These are phyloP conservation scores for Hycleus phaleratus DNA, from an alignment of 1,140 invertebrate genomes.

Conservation along the genomic window DNA sequence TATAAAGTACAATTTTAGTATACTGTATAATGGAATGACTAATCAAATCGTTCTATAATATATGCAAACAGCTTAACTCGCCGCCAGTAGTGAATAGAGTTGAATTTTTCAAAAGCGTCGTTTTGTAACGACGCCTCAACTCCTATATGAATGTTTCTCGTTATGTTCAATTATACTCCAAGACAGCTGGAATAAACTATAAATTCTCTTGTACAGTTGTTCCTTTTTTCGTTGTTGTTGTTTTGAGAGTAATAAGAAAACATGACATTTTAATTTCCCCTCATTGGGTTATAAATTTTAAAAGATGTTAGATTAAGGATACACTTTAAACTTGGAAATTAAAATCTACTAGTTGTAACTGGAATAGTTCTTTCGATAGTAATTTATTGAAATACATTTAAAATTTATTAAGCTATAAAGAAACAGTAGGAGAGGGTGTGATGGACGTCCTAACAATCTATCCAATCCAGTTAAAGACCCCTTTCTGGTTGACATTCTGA, in stretches of 20 bases:
- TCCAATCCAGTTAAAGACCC: slow-evolving; percentile 3
- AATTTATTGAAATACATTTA: too few relatives aligned
- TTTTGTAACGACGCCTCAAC: background rate
- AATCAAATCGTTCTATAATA: slow-evolving; percentile 15
- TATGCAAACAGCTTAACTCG: slow-evolving; percentile 16
- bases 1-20: slow-evolving; percentile 19
- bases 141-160: slow-evolving; percentile 4
- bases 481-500: background rate
- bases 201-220: slow-evolving; percentile 4
- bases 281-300: slow-evolving; percentile 17
- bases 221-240: background rate
- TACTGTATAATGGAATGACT: slow-evolving; percentile 13
- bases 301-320: background rate
- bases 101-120: too few relatives aligned
- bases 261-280: slow-evolving; percentile 23
- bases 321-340: too few relatives aligned
- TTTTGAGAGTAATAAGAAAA: slow-evolving; percentile 8
- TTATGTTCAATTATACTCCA: slow-evolving; percentile 6
- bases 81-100: slow-evolving; percentile 4
- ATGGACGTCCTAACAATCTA: background rate
- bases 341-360: too few relatives aligned
- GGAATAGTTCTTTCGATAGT: too few relatives aligned
- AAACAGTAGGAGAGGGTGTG: too few relatives aligned
- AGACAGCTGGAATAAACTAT: slow-evolving; percentile 13
- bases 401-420: too few relatives aligned